A percentile compares a stretch with the other conserved stretches of the same genome.
Evolutionary conservation across 1,140 invertebrate species (phyloP).

Genomic region (Aphis craccivora): DNA sequence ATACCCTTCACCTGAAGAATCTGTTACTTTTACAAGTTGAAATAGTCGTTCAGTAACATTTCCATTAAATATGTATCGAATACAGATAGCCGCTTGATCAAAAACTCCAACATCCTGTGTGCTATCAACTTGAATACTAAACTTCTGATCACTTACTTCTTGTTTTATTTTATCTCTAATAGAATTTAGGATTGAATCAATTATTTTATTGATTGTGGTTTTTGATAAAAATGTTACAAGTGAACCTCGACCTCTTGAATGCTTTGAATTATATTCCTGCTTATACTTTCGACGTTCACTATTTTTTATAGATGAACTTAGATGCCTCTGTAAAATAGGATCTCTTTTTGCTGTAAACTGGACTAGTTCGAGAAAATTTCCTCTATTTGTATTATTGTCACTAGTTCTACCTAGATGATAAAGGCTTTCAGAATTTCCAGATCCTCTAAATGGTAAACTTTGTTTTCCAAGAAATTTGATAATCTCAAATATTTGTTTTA

Average conservation of each 20-base stretch:
- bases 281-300: not conserved
- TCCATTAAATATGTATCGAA: slow-evolving; percentile 26
- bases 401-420: not conserved
- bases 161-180: slow-evolving; percentile 31
- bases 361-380: not conserved
- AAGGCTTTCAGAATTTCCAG: slow-evolving; percentile 11
- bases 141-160: not conserved
- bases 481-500: slow-evolving; percentile 9
- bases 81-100: not conserved
- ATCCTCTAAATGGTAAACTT: slow-evolving; percentile 27
- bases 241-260: slow-evolving; percentile 1
- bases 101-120: too few species aligned
- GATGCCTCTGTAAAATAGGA: not conserved
- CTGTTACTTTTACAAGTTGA: not conserved
- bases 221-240: not conserved
- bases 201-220: slow-evolving; percentile 17
- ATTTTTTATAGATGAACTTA: slow-evolving; percentile 11
- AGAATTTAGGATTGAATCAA: not conserved
- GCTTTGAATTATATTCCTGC: not conserved
- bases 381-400: slow-evolving; percentile 1
- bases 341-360: not conserved
- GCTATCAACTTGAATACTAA: not conserved
- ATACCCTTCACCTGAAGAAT: not conserved
- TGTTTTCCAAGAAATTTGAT: not conserved
- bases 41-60: slow-evolving; percentile 7